A percentile compares a stretch with the other conserved stretches of the same genome.
These are phyloP conservation scores for Xyliphius kryptos DNA, from an alignment of 2,113 vertebrate genomes.

Conservation along the genomic window DNA sequence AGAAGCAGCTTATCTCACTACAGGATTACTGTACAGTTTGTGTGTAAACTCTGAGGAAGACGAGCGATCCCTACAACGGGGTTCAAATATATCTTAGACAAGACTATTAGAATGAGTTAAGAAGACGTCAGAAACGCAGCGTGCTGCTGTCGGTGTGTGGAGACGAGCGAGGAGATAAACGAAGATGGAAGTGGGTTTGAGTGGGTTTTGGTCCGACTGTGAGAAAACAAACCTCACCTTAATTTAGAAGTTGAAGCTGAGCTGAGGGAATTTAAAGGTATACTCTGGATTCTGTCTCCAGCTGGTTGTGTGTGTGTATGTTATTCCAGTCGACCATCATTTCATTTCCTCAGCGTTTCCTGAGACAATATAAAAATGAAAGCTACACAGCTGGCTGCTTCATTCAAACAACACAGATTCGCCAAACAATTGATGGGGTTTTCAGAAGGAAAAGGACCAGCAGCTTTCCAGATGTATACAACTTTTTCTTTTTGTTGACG, in stretches of 20 bases:
- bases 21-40: slow-evolving; percentile 8
- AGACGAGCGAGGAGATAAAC: not conserved
- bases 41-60: slow-evolving; percentile 7
- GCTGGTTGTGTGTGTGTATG: slow-evolving; percentile 4
- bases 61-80: slow-evolving; percentile 10
- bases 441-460: not conserved
- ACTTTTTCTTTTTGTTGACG: no score
- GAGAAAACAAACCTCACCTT: no score
- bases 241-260: not conserved
- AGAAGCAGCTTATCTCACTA: slow-evolving; percentile 14
- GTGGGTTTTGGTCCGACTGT: no score
- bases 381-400: slow-evolving; percentile 12
- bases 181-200: no score
- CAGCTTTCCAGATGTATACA: no score
- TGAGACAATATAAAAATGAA: slow-evolving; percentile 19
- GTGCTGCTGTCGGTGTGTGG: not conserved
- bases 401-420: not conserved
- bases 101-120: not conserved
- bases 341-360: slow-evolving; percentile 34
- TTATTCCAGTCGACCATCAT: not conserved
- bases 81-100: not conserved
- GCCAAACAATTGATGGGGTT: not conserved
- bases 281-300: slow-evolving; percentile 1
- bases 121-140: not conserved
- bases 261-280: slow-evolving; percentile 4